These are phyloP conservation scores for Aricia artaxerxes DNA, from an alignment of 2,888 invertebrate species.

Conservation along the genomic window DNA sequence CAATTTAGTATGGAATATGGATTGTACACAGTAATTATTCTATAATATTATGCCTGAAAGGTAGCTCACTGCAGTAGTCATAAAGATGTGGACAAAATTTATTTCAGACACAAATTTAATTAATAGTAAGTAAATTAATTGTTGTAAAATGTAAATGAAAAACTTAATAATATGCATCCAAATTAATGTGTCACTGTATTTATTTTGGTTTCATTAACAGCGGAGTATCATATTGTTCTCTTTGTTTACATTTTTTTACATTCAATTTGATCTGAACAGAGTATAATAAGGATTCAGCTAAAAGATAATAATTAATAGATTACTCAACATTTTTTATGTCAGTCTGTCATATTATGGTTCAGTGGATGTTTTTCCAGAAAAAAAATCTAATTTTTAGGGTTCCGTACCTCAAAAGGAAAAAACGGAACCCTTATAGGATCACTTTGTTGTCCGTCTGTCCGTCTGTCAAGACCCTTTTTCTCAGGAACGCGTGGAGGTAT, in stretches of 20 bases:
- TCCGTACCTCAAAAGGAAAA: no score
- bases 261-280: not conserved
- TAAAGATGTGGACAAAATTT: not conserved
- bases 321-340: not conserved
- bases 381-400: no score
- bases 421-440: no score
- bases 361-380: no score
- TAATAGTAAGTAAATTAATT: not conserved
- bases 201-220: not conserved
- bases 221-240: not conserved
- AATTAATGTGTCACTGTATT: not conserved
- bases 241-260: not conserved
- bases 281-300: not conserved
- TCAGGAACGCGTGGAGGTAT: no score
- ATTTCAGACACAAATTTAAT: not conserved
- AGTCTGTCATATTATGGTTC: no score
- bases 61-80: not conserved
- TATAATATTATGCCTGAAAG: no score
- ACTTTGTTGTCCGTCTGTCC: no score
- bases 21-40: no score
- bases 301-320: not conserved
- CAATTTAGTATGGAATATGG: no score
- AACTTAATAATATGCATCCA: not conserved
- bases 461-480: no score
- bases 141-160: no score